phyloP scores from a whole-genome alignment of 1,140 invertebrate species.

The Apis florea region DNA sequence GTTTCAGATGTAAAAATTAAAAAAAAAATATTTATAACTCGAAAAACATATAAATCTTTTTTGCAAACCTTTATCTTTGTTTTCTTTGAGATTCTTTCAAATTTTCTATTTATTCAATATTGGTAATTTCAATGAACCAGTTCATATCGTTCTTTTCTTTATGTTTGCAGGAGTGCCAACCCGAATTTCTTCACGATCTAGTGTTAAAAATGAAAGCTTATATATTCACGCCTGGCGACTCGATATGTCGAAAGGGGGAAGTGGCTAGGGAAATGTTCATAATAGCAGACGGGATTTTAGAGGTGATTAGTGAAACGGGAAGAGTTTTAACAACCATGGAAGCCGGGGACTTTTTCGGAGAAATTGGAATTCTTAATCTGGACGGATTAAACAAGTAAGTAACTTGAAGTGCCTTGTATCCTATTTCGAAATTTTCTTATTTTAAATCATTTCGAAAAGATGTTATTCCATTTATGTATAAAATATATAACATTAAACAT shows the following conservation, averaged over 20 bases:
- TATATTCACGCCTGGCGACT: constrained; percentile 98
- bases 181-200: constrained; percentile 97
- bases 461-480: not conserved
- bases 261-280: constrained; percentile 99
- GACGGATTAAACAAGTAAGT: constrained; percentile 97
- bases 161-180: constrained; percentile 93
- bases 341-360: constrained; percentile 98
- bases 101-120: too few relatives aligned
- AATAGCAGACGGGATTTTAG: constrained; percentile 97
- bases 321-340: constrained; percentile 97
- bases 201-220: constrained; percentile 99
- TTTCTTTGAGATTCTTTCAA: too few relatives aligned
- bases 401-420: not conserved
- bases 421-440: not conserved
- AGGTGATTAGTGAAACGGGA: constrained; percentile 96
- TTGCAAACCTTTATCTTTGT: too few relatives aligned
- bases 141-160: not conserved
- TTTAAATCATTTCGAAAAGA: not conserved
- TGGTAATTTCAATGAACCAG: not conserved
- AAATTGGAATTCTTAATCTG: constrained; percentile 97
- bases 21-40: too few relatives aligned
- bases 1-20: too few relatives aligned
- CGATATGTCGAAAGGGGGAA: constrained; percentile 96
- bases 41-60: too few relatives aligned
- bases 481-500: not conserved